Percentiles rank a stretch among this genome's conserved stretches.
Conservation (phyloP, 2,888 invertebrate species). For the Scaptomyza flava region DNA sequence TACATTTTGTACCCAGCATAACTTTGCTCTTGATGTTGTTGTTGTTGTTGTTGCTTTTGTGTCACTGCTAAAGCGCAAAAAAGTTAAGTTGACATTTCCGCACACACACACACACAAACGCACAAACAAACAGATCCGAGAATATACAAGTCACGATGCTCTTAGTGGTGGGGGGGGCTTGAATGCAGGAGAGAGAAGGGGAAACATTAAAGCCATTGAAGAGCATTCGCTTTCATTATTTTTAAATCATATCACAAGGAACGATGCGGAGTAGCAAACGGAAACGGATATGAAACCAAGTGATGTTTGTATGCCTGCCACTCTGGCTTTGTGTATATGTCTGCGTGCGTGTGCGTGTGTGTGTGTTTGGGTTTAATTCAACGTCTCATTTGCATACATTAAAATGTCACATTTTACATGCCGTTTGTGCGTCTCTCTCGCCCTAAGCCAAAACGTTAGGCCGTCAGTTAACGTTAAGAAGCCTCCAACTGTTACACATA, state of each 20-base stretch:
- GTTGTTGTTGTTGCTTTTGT: slow-evolving; percentile 32
- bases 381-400: slow-evolving; percentile 80
- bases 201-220: slow-evolving; percentile 55
- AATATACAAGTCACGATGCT: slow-evolving; percentile 46
- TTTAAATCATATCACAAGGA: slow-evolving; percentile 74
- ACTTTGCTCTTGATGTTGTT: slow-evolving; percentile 24
- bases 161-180: not conserved
- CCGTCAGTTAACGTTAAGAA: slow-evolving; percentile 73
- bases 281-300: slow-evolving; percentile 70
- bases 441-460: slow-evolving; percentile 65
- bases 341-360: slow-evolving; percentile 20
- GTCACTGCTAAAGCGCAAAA: slow-evolving; percentile 49
- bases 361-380: slow-evolving; percentile 69
- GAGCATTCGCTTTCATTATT: slow-evolving; percentile 73
- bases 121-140: slow-evolving; percentile 5
- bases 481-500: slow-evolving; percentile 65
- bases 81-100: slow-evolving; percentile 78
- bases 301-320: slow-evolving; percentile 51
- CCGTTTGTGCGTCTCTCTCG: slow-evolving; percentile 68
- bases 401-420: slow-evolving; percentile 80
- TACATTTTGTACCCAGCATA: slow-evolving; percentile 44
- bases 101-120: slow-evolving; percentile 29
- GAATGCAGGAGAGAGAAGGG: not conserved
- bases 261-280: slow-evolving; percentile 14
- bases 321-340: slow-evolving; percentile 14